Evolutionary conservation across 1,140 invertebrate species (phyloP), one percentile per base, ranked within the genome.

Genomic region (Anthonomus grandis): DNA sequence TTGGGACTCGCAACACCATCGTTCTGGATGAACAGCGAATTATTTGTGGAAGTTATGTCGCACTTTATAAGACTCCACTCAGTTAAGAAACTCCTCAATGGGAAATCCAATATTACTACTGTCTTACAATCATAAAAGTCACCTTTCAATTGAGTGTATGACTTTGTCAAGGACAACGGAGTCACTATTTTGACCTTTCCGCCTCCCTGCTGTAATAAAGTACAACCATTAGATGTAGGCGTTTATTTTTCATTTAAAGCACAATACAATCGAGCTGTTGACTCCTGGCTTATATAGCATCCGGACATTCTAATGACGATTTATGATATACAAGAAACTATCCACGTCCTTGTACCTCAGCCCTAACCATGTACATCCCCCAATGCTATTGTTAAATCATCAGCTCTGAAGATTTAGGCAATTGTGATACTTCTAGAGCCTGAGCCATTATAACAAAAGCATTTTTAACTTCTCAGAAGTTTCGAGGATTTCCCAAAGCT

Each of bases 51-150:
- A 23, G 34, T 79, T 23, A 67, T 79, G 59, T 60, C 74, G 46
- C 76, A 78, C 63, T 77, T n/a, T 45, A 64, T 76, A 9, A 67
- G 70, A 41, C 58, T 73, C 66, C n/a, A n/a, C n/a, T n/a, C n/a
- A n/a, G n/a, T n/a, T n/a, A n/a, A 62, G 64, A n/a, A 60, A 57
- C 25, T 54, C 63, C 44, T 67, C 73, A 4, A 57, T 50, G 60
- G 69, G 75, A 17, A 64, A 68, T 60, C 72, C 71, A 58, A 56
- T 66, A 5, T 47, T 77, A 9, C 38, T 78, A n/a, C 61, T 77
- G 6, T 64, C 71, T 34, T 74, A 78, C 62, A 77, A 76, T 50
- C 73, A 78, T 54, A 68, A 70, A 41, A 66, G 63, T n/a, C 69
- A 73, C 54, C 46, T 73, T 8, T 49, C 47, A 12, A 34, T 73